These are phyloP conservation scores for Parotia lawesii DNA, from an alignment of 2,113 vertebrate genomes.

Conservation along the genomic window DNA sequence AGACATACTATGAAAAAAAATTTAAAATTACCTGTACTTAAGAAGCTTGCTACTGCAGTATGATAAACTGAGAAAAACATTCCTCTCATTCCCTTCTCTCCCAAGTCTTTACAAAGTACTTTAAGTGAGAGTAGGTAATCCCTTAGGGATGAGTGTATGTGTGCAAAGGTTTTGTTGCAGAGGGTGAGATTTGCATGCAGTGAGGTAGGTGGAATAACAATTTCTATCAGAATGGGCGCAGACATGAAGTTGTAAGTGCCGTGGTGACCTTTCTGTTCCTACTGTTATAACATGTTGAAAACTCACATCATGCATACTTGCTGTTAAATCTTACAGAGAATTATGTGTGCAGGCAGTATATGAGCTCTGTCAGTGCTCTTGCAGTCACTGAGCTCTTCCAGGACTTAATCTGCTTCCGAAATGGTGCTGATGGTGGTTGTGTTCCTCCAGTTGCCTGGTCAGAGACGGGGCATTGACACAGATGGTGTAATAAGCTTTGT, in stretches of 20 bases:
- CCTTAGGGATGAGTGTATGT: not conserved
- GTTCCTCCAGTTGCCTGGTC: not conserved
- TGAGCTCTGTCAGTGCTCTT: not conserved
- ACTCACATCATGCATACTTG: not conserved
- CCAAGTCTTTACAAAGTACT: not conserved
- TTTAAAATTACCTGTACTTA: not conserved
- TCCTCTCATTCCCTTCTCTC: not conserved
- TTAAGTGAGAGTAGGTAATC: not conserved
- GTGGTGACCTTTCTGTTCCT: not conserved
- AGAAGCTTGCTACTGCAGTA: not conserved
- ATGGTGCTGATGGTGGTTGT: not conserved
- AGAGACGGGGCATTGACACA: not conserved
- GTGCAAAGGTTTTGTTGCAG: not conserved
- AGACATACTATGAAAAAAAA: not conserved
- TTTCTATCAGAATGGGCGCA: not conserved
- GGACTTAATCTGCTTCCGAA: not conserved
- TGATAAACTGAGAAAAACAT: not conserved
- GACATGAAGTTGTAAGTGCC: not conserved
- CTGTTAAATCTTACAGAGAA: not conserved
- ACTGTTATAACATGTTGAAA: rapidly evolving
- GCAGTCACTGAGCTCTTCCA: not conserved
- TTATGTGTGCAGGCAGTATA: not conserved
- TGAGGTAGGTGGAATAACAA: not conserved
- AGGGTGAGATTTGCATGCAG: not conserved
- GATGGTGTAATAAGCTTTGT: not conserved